Evolutionary conservation across 2,113 vertebrate species (phyloP), one percentile per base, ranked within the genome.

Genomic region (Salvelinus fontinalis): DNA sequence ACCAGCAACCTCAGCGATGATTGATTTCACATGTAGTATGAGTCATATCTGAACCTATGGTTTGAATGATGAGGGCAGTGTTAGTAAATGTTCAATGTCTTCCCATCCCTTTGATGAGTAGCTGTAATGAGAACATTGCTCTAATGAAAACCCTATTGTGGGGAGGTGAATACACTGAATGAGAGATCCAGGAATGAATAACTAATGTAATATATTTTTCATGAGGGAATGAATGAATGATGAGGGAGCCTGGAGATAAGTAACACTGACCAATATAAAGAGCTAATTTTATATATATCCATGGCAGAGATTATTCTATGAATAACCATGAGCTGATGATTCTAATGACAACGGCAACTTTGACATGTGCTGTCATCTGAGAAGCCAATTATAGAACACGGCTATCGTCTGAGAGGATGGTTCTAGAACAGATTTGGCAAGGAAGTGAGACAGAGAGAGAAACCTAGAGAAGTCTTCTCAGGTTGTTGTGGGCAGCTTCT

Each of bases 121-220:
- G 31, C 70, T 67, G 9, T 39, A 71, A 81, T 67, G 62, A 65
- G 57, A 44, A 20, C 2, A 4, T 60, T 18, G 67, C 64, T 24
- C 67, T 70, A 82, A 84, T 81, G 65, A 76, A 82, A 82, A 83
- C 57, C 82, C 81, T 88, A 85, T 86, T 82, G 82, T 73, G 48
- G 78, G 13, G 54, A 16, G 18, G 54, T 20, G 54, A 57, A 57
- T 6, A 57, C 54, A 57, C 39, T 26, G 26, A 79, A 82, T 64
- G 9, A 79, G 81, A 83, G 73, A 87, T 82, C 83, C 75, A 76
- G 66, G 68, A 0, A 72, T 84, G 81, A 83, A 85, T 81, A 82
- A 89, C 82, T 64, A 70, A 86, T 79, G 80, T 66, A 73, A 83
- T 85, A 49, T 75, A 87, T 74, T 79, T 83, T 86, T 89, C n/a